These are phyloP conservation scores for Silurus glanis DNA, from an alignment of 2,113 vertebrate genomes.

Conservation along the genomic window DNA sequence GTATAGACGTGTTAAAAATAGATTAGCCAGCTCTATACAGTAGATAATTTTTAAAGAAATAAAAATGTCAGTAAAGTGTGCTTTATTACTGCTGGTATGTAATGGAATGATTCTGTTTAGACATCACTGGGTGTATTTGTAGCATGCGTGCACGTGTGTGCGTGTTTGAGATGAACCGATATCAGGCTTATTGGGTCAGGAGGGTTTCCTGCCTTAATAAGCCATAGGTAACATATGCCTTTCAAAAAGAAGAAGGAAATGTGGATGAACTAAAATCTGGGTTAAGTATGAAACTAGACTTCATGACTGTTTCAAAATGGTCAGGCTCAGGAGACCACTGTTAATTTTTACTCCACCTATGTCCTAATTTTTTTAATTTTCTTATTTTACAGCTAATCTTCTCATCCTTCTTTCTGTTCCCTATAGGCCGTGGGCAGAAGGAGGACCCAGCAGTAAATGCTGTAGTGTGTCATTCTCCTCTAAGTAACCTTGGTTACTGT, in stretches of 20 bases:
- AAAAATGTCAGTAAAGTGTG: background rate
- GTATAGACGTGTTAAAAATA: background rate
- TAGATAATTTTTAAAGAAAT: background rate
- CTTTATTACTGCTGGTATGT: background rate
- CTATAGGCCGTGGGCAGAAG: constrained; percentile 62
- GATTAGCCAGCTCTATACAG: background rate
- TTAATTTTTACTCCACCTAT: background rate
- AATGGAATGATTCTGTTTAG: background rate
- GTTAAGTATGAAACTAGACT: background rate
- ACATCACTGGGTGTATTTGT: background rate
- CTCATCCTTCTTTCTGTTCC: background rate
- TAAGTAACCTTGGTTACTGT: constrained; percentile 83
- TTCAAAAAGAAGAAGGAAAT: background rate
- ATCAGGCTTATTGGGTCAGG: background rate
- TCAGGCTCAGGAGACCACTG: background rate
- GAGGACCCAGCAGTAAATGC: constrained; percentile 64
- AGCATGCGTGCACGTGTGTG: background rate
- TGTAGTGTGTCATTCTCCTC: constrained; percentile 72
- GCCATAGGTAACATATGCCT: background rate
- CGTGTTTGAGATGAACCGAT: background rate
- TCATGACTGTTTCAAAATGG: background rate
- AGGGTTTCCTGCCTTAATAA: background rate
- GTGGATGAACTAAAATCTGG: background rate
- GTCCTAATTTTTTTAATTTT: background rate
- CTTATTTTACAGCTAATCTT: background rate